Evolutionary conservation across 2,113 vertebrate species (phyloP).

Genomic region (Ploceus nigricollis): DNA sequence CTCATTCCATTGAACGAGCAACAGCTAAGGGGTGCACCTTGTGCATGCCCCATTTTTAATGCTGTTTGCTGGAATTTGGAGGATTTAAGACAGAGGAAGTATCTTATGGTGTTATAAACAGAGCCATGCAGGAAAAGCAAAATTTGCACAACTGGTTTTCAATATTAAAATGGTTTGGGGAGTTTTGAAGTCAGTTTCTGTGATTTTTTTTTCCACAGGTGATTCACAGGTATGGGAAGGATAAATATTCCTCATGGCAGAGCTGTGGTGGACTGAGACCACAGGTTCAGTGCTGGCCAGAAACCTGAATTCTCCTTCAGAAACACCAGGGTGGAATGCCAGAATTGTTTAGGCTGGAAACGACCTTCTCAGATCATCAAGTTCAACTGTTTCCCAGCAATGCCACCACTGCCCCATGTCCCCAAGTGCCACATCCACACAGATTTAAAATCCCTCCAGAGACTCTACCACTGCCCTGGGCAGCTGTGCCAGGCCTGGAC

Average conservation of each 20-base stretch:
- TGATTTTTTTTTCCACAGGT: neutral
- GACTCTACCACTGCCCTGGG: accelerated
- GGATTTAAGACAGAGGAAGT: neutral
- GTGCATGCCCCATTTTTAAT: neutral
- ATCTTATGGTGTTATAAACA: neutral
- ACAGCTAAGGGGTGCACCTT: neutral
- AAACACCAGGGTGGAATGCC: neutral
- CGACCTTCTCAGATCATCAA: neutral
- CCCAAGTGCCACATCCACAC: neutral
- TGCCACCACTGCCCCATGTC: neutral
- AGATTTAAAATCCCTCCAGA: neutral
- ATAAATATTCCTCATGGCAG: neutral
- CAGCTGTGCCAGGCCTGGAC: neutral
- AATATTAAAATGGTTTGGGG: neutral
- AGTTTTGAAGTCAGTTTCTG: neutral
- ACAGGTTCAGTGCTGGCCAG: no score
- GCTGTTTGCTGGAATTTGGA: neutral
- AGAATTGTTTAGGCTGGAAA: neutral
- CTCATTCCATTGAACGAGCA: neutral
- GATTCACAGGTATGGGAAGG: neutral
- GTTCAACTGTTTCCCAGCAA: neutral
- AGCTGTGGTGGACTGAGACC: neutral
- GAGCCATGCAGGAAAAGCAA: neutral
- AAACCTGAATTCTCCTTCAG: neutral
- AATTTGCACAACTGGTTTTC: neutral